Evolutionary conservation across 2,888 invertebrate genomes (phyloP), one percentile per base, ranked within the genome.

Genomic region (Chaetogeoica ovagalla): DNA sequence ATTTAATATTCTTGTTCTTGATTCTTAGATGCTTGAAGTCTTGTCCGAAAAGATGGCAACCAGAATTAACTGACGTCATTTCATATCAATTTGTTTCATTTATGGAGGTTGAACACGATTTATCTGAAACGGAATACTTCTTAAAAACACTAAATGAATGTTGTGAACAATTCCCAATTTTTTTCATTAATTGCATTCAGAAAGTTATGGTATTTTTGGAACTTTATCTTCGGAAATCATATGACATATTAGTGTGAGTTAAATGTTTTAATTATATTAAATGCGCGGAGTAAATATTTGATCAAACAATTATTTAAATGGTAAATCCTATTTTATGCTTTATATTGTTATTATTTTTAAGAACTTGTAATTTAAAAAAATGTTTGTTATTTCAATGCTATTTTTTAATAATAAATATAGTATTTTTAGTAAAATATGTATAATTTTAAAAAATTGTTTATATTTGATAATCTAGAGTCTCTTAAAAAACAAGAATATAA

Each of bases 101-200:
- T 13, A 57, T 79, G 63, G 39, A 77, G 0, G 39, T 23, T 11
- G n/a, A 21, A 2, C 55, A 43, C 15, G 39, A 71, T 63, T 19
- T 57, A 15, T 39, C 19, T 19, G 70, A 79, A 71, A 63, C 39
- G 19, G 79, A 79, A 70, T 63, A 39, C 43, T 39, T 52, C 2
- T 71, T 79, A 52, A 79, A 71, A 79, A 79, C 23, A 23, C 6
- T 71, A 9, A 79, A 70, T 11, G 63, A 71, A n/a, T 79, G 63
- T 43, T 65, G 63, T 57, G 77, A 79, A 43, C 21, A 57, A 15
- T 79, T 71, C 57, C 79, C 71, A 57, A 1, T 39, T 30, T 39
- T 37, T 55, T 23, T 79, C 71, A n/a, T 6, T 43, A 48, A 62
- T 8, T 79, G 63, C n/a, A 43, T 55, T 23, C 21, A 59, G 7